Evolutionary conservation across 2,888 invertebrate species (phyloP).

Genomic region (Tenthredo distinguenda): DNA sequence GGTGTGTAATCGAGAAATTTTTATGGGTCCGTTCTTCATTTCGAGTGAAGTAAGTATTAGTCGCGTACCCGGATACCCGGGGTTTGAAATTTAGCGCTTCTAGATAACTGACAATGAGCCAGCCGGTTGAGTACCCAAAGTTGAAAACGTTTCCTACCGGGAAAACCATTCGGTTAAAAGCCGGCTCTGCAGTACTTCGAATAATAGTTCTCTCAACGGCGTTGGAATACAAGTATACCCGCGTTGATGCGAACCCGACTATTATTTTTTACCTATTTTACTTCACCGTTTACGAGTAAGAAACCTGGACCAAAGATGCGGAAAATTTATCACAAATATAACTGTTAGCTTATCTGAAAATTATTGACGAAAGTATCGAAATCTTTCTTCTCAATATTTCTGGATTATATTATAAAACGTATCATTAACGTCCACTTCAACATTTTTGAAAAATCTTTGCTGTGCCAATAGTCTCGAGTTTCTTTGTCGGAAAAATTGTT

Average conservation of each 20-base stretch:
- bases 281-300: neutral
- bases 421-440: neutral
- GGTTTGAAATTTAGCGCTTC: conserved; percentile 11
- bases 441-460: neutral
- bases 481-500: neutral
- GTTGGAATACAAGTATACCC: conserved; percentile 5
- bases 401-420: neutral
- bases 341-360: neutral
- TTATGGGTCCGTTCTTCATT: neutral
- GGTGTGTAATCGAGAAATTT: neutral
- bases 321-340: neutral
- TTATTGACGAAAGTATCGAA: neutral
- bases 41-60: neutral
- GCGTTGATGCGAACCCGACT: neutral
- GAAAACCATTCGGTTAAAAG: conserved; percentile 25
- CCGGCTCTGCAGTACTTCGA: neutral
- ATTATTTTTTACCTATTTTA: neutral
- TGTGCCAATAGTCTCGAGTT: neutral
- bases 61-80: neutral
- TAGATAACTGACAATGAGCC: conserved; percentile 35
- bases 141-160: conserved; percentile 14
- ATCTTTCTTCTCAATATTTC: neutral
- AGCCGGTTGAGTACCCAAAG: conserved; percentile 18
- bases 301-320: neutral
- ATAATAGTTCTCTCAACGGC: conserved; percentile 7